These are phyloP conservation scores for Agrilus cyanescens DNA, from an alignment of 2,888 invertebrate species.

Conservation along the genomic window DNA sequence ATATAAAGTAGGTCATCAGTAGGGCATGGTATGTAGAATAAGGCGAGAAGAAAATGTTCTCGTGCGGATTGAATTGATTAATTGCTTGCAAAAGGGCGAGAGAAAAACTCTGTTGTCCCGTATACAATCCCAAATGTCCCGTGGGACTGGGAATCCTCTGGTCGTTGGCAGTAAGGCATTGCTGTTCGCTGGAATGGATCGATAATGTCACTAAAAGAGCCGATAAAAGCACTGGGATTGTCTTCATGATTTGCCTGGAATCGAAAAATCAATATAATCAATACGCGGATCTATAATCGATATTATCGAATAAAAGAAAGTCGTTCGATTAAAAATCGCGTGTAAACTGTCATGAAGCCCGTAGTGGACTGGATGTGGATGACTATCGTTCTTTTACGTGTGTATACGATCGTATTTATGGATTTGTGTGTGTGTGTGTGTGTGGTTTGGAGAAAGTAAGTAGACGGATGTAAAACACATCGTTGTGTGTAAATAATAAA, in stretches of 20 bases:
- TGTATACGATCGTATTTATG: no score
- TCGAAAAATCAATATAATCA: conserved; percentile 5
- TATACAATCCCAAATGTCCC: conserved; percentile 38
- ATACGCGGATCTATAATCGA: neutral
- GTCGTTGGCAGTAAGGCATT: conserved; percentile 41
- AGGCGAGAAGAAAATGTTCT: conserved; percentile 80
- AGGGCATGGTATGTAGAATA: conserved; percentile 76
- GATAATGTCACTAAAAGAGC: conserved; percentile 20
- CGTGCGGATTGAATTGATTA: conserved; percentile 48
- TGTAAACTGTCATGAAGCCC: no score
- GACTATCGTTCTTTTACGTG: no score
- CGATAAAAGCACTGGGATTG: conserved; percentile 29
- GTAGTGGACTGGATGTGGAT: no score
- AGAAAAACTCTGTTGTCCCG: conserved; percentile 56
- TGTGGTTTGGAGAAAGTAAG: no score
- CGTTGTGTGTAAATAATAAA: no score
- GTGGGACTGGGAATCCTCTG: conserved; percentile 22
- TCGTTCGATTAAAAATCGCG: neutral
- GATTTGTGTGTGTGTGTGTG: no score
- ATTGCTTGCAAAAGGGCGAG: conserved; percentile 56
- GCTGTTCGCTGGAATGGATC: conserved; percentile 21
- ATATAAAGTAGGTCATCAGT: conserved; percentile 65
- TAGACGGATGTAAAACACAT: no score
- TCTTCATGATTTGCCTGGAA: conserved; percentile 32
- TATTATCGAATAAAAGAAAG: neutral